Conservation (phyloP, 2,888 invertebrate species). For the Cheilosia soror region DNA sequence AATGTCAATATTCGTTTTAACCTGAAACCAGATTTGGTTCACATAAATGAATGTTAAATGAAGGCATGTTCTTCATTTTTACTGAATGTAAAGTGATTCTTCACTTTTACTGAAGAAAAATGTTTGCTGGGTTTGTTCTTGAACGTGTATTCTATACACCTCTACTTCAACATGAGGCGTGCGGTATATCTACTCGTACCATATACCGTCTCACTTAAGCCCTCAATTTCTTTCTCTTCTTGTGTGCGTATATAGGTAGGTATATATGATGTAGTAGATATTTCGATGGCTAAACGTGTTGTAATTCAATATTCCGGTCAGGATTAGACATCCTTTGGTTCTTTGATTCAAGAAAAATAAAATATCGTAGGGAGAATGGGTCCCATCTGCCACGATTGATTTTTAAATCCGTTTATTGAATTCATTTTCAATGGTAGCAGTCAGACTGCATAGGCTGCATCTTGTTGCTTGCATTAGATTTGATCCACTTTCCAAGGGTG, state of each 20-base stretch:
- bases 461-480: conserved; percentile 21
- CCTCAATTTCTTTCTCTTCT: conserved; percentile 21
- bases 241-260: neutral
- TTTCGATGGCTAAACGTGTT: conserved; percentile 27
- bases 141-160: neutral
- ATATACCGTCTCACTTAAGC: conserved; percentile 20
- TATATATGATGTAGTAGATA: neutral
- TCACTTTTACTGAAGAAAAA: no score
- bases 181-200: neutral
- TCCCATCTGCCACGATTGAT: conserved; percentile 41
- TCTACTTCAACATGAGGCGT: neutral
- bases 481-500: conserved; percentile 41
- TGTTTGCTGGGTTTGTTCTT: no score
- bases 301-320: conserved; percentile 62
- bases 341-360: conserved; percentile 24
- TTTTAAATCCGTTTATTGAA: conserved; percentile 46
- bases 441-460: neutral
- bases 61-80: no score
- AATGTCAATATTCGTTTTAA: no score
- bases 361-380: neutral
- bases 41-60: no score
- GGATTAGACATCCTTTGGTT: conserved; percentile 51
- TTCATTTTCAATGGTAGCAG: conserved; percentile 30
- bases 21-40: no score
- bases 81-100: no score